Percentiles rank a stretch among this genome's conserved stretches.
These are phyloP conservation scores for Melanophora roralis DNA, from an alignment of 2,888 invertebrate species.

Conservation along the genomic window DNA sequence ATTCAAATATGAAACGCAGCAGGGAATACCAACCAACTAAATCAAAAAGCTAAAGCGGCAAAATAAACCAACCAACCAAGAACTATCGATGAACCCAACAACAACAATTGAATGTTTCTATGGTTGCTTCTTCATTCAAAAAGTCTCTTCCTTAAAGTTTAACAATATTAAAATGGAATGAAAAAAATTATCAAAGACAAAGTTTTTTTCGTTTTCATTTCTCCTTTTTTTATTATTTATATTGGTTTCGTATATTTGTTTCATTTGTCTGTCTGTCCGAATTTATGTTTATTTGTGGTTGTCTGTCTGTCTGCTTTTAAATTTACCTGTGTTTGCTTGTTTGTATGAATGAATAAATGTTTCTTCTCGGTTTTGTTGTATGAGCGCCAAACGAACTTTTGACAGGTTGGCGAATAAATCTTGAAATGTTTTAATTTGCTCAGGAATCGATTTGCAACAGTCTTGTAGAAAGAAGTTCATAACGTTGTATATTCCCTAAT, in stretches of 20 bases:
- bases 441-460: conserved; percentile 73
- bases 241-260: conserved; percentile 13
- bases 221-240: conserved; percentile 15
- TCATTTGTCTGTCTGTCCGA: conserved; percentile 20
- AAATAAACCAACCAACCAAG: conserved; percentile 21
- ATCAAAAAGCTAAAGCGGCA: conserved; percentile 47
- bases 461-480: conserved; percentile 54
- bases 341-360: conserved; percentile 44
- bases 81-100: conserved; percentile 27
- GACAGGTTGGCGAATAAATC: conserved; percentile 76
- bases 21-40: conserved; percentile 59
- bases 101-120: not conserved
- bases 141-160: conserved; percentile 31
- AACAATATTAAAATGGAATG: conserved; percentile 9
- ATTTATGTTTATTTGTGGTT: conserved; percentile 32
- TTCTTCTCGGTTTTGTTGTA: conserved; percentile 30
- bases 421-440: conserved; percentile 76
- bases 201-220: not conserved
- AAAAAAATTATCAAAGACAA: conserved; percentile 36
- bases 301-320: conserved; percentile 1
- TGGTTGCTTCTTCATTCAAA: not conserved
- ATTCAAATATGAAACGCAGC: conserved; percentile 62
- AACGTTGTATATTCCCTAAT: conserved; percentile 22
- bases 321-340: not conserved
- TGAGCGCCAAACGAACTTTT: conserved; percentile 66